Evolutionary conservation across 2,888 invertebrate species (phyloP).

Genomic region (Cenopis cana): DNA sequence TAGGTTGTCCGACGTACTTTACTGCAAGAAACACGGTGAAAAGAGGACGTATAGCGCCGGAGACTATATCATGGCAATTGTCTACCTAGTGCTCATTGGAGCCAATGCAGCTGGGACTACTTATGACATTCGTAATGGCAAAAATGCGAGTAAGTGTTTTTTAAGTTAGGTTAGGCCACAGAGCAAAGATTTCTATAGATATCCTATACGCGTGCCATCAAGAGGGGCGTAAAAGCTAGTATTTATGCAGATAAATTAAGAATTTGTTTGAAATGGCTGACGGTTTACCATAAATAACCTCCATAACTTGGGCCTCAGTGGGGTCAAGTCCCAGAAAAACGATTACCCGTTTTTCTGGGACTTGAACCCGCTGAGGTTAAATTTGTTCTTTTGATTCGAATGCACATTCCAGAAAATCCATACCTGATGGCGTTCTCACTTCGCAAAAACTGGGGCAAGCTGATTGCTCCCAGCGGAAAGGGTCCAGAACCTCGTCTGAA

Average conservation of each 20-base stretch:
- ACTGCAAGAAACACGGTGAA: slow-evolving; percentile 26
- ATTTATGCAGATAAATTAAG: too few species aligned
- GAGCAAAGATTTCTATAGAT: too few species aligned
- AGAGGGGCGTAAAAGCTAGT: too few species aligned
- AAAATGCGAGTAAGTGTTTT: slow-evolving; percentile 13
- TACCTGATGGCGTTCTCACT: slow-evolving; percentile 72
- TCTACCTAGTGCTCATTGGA: slow-evolving; percentile 9
- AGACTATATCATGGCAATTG: slow-evolving; percentile 26
- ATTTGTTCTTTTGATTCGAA: too few species aligned
- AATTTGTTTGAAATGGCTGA: too few species aligned
- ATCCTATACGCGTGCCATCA: too few species aligned
- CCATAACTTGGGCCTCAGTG: too few species aligned
- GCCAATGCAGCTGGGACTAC: slow-evolving; percentile 25
- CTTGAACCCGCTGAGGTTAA: too few species aligned
- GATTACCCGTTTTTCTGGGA: too few species aligned
- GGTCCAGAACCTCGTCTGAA: slow-evolving; percentile 66
- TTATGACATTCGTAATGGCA: slow-evolving; percentile 21
- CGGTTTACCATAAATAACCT: too few species aligned
- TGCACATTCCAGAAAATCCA: slow-evolving; percentile 64
- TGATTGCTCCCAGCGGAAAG: slow-evolving; percentile 60
- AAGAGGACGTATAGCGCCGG: not conserved
- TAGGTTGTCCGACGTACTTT: slow-evolving; percentile 9
- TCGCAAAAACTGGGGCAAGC: slow-evolving; percentile 66
- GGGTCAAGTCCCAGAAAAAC: too few species aligned
- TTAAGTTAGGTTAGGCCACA: too few species aligned